Evolutionary conservation across 23 tunicate genomes (phyloP).

Genomic region (Clavelina lepadiformis): DNA sequence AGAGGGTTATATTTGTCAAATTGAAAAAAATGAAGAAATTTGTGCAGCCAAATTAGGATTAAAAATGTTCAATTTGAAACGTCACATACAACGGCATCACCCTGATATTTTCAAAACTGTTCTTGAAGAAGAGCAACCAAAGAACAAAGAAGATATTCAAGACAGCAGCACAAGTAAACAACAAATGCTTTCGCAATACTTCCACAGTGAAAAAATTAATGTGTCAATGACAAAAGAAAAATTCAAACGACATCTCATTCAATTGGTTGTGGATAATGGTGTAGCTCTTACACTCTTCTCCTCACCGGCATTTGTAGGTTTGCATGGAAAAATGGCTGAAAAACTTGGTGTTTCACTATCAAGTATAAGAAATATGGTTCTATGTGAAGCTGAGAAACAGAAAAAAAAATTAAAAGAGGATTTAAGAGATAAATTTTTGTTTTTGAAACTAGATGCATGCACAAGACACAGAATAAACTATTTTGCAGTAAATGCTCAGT

Average conservation of each 20-base stretch:
- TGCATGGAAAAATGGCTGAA: slow-evolving; percentile 17
- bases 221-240: slow-evolving; percentile 18
- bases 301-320: slow-evolving; percentile 9
- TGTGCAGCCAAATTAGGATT: slow-evolving; percentile 4
- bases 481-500: too few species aligned
- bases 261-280: slow-evolving; percentile 16
- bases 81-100: slow-evolving; percentile 4
- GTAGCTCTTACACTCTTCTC: slow-evolving; percentile 7
- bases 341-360: too few species aligned
- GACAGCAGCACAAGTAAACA: not conserved
- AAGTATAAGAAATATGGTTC: slow-evolving; percentile 16
- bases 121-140: too few species aligned
- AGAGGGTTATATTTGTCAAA: too few species aligned
- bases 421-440: too few species aligned
- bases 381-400: slow-evolving; percentile 18
- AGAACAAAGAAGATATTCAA: slow-evolving; percentile 1
- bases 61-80: slow-evolving; percentile 11
- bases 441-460: too few species aligned
- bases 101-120: slow-evolving; percentile 12
- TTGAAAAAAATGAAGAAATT: too few species aligned
- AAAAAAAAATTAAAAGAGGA: too few species aligned
- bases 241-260: slow-evolving; percentile 14
- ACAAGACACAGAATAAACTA: slow-evolving; percentile 19
- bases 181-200: slow-evolving; percentile 5
- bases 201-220: slow-evolving; percentile 11